Evolutionary conservation across 2,888 invertebrate species (phyloP), one percentile per base, ranked within the genome.

Genomic region (Agriopis aurantiaria): DNA sequence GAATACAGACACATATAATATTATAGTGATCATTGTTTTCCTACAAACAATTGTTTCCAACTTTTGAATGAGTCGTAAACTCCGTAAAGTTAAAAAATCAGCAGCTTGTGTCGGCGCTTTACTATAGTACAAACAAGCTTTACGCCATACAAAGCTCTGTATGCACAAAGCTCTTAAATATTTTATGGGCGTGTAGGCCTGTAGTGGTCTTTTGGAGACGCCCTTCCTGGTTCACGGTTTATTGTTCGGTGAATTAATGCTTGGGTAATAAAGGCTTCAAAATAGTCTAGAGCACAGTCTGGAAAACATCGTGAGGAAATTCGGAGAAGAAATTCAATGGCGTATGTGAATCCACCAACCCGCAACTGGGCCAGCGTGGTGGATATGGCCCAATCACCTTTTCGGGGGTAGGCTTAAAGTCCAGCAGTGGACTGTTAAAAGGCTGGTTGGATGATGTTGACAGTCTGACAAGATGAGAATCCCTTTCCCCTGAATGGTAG

Each of bases 21-120:
- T 59, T 59, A 59, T 46, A 55, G 59, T 48, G 43, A 10, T 55
- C 41, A 69, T 69, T 69, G 69, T 69, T 65, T 48, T 56, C 40
- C 4, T 43, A 10, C 56, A 45, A 7, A 17, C 55, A 43, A 63
- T 60, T 64, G 60, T 70, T 60, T 63, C 41, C 33, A 23, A 51
- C 41, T 52, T 12, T 59, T 23, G 41, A 55, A 48, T 58, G 59
- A 59, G 53, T 72, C 58, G 64, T 57, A 66, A 68, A 71, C 33
- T 33, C 3, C 33, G 33, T 33, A 10, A 12, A 10, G 7, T 41
- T 57, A 5, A 57, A 57, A 14, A 43, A 43, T 41, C 41, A 23
- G 23, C 56, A 17, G 46, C 52, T 62, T 58, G 17, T 14, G 62
- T 63, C 66, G 52, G 49, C n/a, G 43, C 63, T 23, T 23, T 23